Evolutionary conservation across 2,113 vertebrate species (phyloP), one percentile per base, ranked within the genome.

Genomic region (Argyrosomus japonicus): DNA sequence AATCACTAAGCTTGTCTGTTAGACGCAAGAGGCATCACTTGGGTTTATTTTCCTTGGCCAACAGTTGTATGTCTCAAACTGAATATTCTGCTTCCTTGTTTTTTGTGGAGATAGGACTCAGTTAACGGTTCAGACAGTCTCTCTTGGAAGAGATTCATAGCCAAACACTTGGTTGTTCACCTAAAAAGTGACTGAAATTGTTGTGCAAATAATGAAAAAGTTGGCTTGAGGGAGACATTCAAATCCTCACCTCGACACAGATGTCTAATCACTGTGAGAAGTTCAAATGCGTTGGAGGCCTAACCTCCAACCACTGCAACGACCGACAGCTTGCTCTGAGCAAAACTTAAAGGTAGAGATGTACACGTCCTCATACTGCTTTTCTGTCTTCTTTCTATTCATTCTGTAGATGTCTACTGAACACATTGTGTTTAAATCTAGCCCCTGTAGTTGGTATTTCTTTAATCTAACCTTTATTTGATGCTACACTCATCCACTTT

Each of bases 381-480:
- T 45, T 43, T 29, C 14, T 56, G 7, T 5, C 48, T 25, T 48
- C 2, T 57, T 36, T 58, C 5, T 15, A 25, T 68, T 68, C 14
- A 60, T 43, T 48, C 4, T 36, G 19, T 47, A 48, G 7, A 51
- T 15, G 27, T 32, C 11, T 29, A 10, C 48, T 60, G 11, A 51
- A 25, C 14, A 23, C 15, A 18, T 14, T 40, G 6, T 51, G 15
- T n/a, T 75, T 68, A 14, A 51, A 43, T 62, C 21, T 23, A 11
- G 3, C 8, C 2, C 5, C 18, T 62, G 5, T 15, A 48, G 64
- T 50, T 58, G 53, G 3, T 36, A 32, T n/a, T 56, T 23, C 7
- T 77, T 74, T 8, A 64, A 8, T 65, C 19, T 11, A 12, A 15
- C 40, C 3, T 51, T 3, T 63, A 27, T 83, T 70, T 79, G 36